A percentile compares a stretch with the other conserved stretches of the same genome.
Conservation (phyloP, 2,113 vertebrate genomes). For the Numenius arquata region DNA sequence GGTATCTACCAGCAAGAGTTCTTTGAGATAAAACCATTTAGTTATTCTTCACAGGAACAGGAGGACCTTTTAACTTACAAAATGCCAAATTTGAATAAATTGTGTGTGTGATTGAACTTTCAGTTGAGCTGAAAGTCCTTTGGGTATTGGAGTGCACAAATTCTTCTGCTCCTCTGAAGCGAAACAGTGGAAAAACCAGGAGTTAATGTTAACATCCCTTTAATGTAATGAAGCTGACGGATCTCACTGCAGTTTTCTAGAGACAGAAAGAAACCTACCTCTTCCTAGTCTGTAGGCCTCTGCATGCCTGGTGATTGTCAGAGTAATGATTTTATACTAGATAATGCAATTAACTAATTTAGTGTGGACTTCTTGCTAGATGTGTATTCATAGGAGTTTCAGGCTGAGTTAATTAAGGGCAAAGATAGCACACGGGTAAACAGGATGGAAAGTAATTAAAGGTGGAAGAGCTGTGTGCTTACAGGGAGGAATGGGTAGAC, state of each 20-base stretch:
- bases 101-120: background rate
- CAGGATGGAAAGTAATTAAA: slow-evolving; percentile 1
- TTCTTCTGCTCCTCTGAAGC: background rate
- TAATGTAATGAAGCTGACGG: background rate
- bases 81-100: background rate
- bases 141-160: background rate
- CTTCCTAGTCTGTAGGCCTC: background rate
- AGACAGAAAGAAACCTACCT: background rate
- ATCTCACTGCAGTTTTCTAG: background rate
- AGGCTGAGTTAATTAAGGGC: slow-evolving; percentile 39
- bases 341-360: slow-evolving; percentile 49
- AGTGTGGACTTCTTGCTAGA: background rate
- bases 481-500: background rate
- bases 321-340: slow-evolving; percentile 20
- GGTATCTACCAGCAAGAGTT: background rate
- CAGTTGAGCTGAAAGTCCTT: background rate
- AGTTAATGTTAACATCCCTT: background rate
- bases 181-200: background rate
- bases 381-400: background rate
- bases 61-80: background rate
- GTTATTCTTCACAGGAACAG: background rate
- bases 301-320: background rate
- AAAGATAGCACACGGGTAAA: background rate
- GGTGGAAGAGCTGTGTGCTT: background rate
- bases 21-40: background rate